A percentile compares a stretch with the other conserved stretches of the same genome.
phyloP scores from a whole-genome alignment of 37 sponge, comb jelly and placozoan species.

The Chondrosia reniformis region DNA sequence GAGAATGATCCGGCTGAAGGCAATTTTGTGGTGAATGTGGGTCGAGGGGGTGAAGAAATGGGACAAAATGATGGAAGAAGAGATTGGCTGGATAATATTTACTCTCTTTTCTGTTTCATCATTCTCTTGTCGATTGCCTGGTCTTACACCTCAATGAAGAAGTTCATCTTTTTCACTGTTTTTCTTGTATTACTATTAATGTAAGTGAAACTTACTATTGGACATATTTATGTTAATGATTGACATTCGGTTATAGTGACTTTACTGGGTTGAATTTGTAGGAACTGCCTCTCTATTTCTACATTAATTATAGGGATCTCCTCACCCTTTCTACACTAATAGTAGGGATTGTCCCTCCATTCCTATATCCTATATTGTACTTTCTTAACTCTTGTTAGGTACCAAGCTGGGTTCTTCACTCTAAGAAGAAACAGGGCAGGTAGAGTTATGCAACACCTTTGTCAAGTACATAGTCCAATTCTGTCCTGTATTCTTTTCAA shows the following conservation, averaged over 20 bases:
- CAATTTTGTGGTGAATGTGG: conserved; percentile 40
- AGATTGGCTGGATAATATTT: conserved; percentile 67
- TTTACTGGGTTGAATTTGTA: too few species aligned
- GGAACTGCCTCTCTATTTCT: too few species aligned
- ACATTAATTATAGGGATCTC: too few species aligned
- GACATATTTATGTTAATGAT: too few species aligned
- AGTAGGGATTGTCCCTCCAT: neutral
- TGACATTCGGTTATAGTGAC: too few species aligned
- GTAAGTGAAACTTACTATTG: too few species aligned
- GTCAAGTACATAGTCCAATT: too few species aligned
- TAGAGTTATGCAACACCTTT: too few species aligned
- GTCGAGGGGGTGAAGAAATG: conserved; percentile 11
- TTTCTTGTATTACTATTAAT: conserved; percentile 55
- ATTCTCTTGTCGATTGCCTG: conserved; percentile 62
- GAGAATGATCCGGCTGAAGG: neutral
- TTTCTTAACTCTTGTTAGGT: conserved; percentile 24
- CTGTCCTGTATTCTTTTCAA: too few species aligned
- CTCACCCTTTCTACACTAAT: too few species aligned
- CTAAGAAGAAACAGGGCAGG: conserved; percentile 56
- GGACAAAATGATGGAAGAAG: conserved; percentile 1
- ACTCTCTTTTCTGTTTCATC: conserved; percentile 48
- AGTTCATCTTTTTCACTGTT: conserved; percentile 56
- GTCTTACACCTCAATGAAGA: conserved; percentile 54
- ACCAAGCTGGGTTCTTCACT: conserved; percentile 76
- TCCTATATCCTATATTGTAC: neutral